Evolutionary conservation across 2,888 invertebrate species (phyloP), one percentile per base, ranked within the genome.

Genomic region (Amiota minor): DNA sequence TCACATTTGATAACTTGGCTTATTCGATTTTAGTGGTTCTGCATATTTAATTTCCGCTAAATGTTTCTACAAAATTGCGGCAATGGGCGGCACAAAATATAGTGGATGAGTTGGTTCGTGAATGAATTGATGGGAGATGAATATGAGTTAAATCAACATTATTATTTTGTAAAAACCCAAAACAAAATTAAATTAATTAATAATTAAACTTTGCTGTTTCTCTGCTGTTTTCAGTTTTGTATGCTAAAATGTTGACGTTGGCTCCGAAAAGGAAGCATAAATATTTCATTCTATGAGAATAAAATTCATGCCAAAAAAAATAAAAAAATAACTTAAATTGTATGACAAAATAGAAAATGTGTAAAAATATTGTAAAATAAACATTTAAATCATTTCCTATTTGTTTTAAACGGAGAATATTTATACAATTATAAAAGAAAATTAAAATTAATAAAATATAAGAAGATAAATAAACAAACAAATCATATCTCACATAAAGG

Each of bases 181-280:
- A 53, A 59, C 69, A 67, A 69, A 77, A 74, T 62, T 70, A 61
- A 81, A 83, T 83, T 81, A 81, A 81, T 82, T 83, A 77, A 75
- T 80, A 76, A 81, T 80, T 80, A 80, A 81, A 78, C 78, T 79
- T 76, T 79, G 75, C 70, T 35, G 50, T 45, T 16, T 59, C 20
- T 59, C 9, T 20, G 12, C 59, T 56, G 1, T 23, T 23, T 23
- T 23, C 3, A 23, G 23, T 23, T 23, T 35, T 3, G 2, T 35
- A 6, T 35, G 35, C 4, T 6, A 35, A 35, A 61, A 64, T 67
- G 75, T 75, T 47, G n/a, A 8, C 23, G 49, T 74, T 12, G 11
- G 53, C 14, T 35, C 6, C 35, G 9, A 18, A 59, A 59, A 20
- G 20, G 20, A 59, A 59, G 9, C 16, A 20, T 59, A 20, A 59